Evolutionary conservation across 2,113 vertebrate genomes (phyloP), one percentile per base, ranked within the genome.

Genomic region (Muntiacus reevesi): DNA sequence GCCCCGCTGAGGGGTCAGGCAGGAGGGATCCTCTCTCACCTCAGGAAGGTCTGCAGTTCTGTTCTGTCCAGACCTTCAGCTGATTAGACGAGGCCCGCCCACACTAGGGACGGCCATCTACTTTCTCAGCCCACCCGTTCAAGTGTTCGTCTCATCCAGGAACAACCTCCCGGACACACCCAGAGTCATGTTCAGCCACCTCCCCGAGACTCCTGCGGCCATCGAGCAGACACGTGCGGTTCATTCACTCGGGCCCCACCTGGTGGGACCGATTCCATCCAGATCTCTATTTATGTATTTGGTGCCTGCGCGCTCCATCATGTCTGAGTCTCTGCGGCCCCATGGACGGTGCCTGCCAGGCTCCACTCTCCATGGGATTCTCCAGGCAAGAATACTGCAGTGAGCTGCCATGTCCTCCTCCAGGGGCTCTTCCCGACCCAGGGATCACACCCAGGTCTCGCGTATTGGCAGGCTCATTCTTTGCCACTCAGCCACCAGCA

Each of bases 331-430:
- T 40, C 8, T 71, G 67, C 0, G 1, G 8, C 30, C 62, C 30
- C 2, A 7, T 17, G 33, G 33, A 9, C 15, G 1, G 62, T 1
- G 9, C 2, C n/a, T 0, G 0, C n/a, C 64, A 36, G 8, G 17
- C 64, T 67, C 0, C 9, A 3, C 64, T 71, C 19, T 23, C 17
- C 19, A 6, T 0, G n/a, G 10, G n/a, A 12, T 2, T 71, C 11
- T 40, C 67, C 67, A 71, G 67, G 4, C 67, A 40, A 40, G 9
- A 71, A 1, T 12, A 40, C 19, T 40, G 5, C n/a, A 6, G 1
- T 23, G 67, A 23, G 67, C 12, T 36, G 19, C 19, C 36, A 5
- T 40, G 19, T 19, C 67, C 67, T 71, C 12, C n/a, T 40, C 10
- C 67, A 2, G 67, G 67, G 40, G 3, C 14, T 43, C 71, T 43